Conservation (phyloP, 2,113 vertebrate species). For the Channa argus region DNA sequence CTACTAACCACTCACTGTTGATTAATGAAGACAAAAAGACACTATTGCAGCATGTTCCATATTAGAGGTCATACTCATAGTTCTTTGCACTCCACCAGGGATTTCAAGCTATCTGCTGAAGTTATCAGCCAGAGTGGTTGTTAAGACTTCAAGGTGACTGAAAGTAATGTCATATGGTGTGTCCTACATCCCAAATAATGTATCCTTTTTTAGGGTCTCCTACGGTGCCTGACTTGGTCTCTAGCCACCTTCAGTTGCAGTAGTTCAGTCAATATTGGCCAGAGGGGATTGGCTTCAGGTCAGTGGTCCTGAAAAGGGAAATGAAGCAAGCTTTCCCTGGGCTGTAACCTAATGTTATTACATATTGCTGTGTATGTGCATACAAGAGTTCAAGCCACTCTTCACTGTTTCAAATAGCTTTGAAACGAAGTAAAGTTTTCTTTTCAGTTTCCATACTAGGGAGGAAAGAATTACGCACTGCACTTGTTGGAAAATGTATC, state of each 20-base stretch:
- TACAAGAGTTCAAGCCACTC: conserved; percentile 11
- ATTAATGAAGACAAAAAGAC: conserved; percentile 24
- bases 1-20: neutral
- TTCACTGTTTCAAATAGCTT: conserved; percentile 25
- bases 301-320: conserved; percentile 58
- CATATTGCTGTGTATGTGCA: conserved; percentile 32
- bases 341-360: conserved; percentile 50
- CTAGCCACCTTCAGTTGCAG: conserved; percentile 18
- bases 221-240: conserved; percentile 32
- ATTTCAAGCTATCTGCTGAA: conserved; percentile 36
- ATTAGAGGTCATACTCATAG: conserved; percentile 27
- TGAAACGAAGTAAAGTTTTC: conserved; percentile 5
- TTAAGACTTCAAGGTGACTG: conserved; percentile 49
- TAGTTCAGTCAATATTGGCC: conserved; percentile 54
- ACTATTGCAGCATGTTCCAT: neutral
- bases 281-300: conserved; percentile 56
- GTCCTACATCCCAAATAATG: conserved; percentile 24
- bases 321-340: conserved; percentile 31
- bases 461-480: conserved; percentile 13
- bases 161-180: conserved; percentile 43
- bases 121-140: conserved; percentile 31
- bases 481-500: conserved; percentile 9
- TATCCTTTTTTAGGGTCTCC: conserved; percentile 24
- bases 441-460: conserved; percentile 3
- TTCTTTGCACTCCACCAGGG: conserved; percentile 11